phyloP scores from a whole-genome alignment of 2,888 invertebrate species.

The Chirona hameri region DNA sequence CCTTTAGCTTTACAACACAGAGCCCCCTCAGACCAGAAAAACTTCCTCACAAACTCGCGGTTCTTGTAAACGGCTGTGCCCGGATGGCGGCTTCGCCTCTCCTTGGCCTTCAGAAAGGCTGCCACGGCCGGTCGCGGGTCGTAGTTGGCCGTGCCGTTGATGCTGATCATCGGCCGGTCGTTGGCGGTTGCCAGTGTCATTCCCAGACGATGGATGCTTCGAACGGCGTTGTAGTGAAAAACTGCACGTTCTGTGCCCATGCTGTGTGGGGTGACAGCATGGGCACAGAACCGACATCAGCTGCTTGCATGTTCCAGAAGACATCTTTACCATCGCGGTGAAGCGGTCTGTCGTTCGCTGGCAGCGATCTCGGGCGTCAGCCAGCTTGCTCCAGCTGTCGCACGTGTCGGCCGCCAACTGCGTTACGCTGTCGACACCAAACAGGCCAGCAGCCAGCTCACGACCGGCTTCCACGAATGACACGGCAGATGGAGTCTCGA shows the following conservation, averaged over 20 bases:
- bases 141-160: too few species aligned
- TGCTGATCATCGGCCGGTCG: too few species aligned
- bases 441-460: neutral
- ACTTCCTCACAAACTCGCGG: neutral
- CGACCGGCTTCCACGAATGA: neutral
- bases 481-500: too few species aligned
- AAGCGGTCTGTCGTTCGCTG: neutral
- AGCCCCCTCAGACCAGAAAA: neutral
- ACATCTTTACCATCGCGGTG: neutral
- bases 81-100: neutral
- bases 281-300: neutral
- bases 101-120: too few species aligned
- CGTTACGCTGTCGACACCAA: neutral
- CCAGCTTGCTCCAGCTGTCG: too few species aligned
- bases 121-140: too few species aligned
- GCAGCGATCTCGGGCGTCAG: neutral
- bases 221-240: neutral
- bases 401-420: too few species aligned
- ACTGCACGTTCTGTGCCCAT: neutral
- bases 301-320: neutral
- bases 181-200: too few species aligned
- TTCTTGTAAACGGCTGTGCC: neutral
- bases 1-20: neutral
- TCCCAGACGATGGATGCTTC: too few species aligned
- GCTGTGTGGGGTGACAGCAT: neutral